Conservation (phyloP, 2,888 invertebrate genomes). For the Blera fallax region DNA sequence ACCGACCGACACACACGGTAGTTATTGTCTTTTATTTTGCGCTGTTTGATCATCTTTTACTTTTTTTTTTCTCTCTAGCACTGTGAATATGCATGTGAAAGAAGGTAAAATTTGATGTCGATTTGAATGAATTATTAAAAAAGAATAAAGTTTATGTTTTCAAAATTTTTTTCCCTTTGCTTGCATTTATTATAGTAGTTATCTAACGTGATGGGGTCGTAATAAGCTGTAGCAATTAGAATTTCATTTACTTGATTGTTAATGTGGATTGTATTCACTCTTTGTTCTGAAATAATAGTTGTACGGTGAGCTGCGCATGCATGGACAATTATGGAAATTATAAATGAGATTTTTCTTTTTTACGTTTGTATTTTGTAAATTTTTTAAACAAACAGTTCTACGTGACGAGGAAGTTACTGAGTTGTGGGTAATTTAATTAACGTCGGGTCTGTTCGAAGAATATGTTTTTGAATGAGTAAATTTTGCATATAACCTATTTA, state of each 20-base stretch:
- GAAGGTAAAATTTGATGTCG: slow-evolving; percentile 17
- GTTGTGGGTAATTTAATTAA: neutral
- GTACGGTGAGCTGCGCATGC: neutral
- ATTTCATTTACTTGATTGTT: slow-evolving; percentile 15
- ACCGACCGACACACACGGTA: slow-evolving; percentile 15
- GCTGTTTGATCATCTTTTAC: slow-evolving; percentile 15
- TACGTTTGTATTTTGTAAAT: neutral
- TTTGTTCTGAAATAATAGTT: neutral
- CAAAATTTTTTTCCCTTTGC: neutral
- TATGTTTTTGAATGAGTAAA: neutral
- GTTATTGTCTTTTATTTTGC: slow-evolving; percentile 30
- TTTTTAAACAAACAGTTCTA: slow-evolving; percentile 1
- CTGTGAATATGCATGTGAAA: neutral
- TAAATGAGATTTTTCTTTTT: slow-evolving; percentile 2
- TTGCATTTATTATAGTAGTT: neutral
- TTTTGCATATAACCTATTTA: too few relatives aligned
- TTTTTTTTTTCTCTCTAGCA: slow-evolving; percentile 14
- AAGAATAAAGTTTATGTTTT: slow-evolving; percentile 15
- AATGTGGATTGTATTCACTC: neutral
- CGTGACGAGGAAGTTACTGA: neutral
- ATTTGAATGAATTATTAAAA: slow-evolving; percentile 43
- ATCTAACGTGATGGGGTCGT: neutral
- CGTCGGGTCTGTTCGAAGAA: neutral
- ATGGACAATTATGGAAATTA: slow-evolving; percentile 4
- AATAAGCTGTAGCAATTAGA: slow-evolving; percentile 20